phyloP scores from a whole-genome alignment of 2,113 vertebrate species.

The Macheiramphus alcinus region DNA sequence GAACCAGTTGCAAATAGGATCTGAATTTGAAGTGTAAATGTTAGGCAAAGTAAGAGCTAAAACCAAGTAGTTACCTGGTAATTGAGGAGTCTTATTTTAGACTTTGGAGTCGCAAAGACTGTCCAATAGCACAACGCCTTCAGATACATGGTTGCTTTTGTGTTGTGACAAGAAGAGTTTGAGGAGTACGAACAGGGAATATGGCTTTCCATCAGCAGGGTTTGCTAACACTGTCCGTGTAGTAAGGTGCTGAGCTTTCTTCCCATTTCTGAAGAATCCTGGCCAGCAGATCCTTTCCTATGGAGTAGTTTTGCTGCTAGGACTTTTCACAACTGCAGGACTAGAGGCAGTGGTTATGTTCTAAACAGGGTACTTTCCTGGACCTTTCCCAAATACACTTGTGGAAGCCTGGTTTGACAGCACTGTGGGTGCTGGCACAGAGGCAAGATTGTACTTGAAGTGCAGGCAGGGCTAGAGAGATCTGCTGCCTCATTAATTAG shows the following conservation, averaged over 20 bases:
- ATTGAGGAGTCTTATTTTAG: not conserved
- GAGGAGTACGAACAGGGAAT: not conserved
- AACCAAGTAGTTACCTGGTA: not conserved
- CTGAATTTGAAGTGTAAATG: not conserved
- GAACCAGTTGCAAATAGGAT: not conserved
- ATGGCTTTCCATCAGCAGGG: not conserved
- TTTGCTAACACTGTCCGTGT: not conserved
- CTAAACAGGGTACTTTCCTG: not conserved
- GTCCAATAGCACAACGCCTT: not conserved
- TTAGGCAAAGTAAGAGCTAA: not conserved
- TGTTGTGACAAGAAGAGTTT: not conserved
- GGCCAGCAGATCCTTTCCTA: not conserved
- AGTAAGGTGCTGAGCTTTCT: not conserved
- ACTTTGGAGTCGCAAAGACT: not conserved
- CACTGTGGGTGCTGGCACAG: not conserved
- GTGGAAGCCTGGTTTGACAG: conserved; percentile 7
- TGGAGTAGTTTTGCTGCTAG: not conserved
- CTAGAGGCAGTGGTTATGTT: not conserved
- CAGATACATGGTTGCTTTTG: not conserved
- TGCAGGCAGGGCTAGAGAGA: not conserved
- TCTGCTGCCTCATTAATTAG: conserved; percentile 55
- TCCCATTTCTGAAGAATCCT: not conserved
- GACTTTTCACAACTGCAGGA: not conserved
- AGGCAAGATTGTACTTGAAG: not conserved
- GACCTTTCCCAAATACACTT: not conserved